Evolutionary conservation across 2,888 invertebrate genomes (phyloP).

Genomic region (Cyclophora albipunctata): DNA sequence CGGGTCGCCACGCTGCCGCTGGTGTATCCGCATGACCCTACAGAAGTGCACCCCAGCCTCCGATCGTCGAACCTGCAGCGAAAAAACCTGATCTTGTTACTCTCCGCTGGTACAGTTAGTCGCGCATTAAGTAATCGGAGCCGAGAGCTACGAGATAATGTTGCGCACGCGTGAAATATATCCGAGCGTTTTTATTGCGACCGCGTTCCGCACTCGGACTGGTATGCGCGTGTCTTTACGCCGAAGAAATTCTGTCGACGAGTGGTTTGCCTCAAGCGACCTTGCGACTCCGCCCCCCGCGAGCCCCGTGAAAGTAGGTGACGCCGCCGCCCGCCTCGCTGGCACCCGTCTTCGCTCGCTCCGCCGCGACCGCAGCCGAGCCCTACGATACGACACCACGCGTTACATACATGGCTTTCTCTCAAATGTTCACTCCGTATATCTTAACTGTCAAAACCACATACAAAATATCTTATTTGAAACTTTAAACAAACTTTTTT

Average conservation of each 20-base stretch:
- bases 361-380: conserved; percentile 23
- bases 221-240: conserved; percentile 61
- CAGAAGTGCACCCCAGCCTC: conserved; percentile 44
- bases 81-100: conserved; percentile 70
- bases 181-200: conserved; percentile 69
- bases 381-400: conserved; percentile 35
- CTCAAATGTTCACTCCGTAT: conserved; percentile 31
- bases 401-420: conserved; percentile 54
- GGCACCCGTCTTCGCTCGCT: conserved; percentile 40
- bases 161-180: conserved; percentile 75
- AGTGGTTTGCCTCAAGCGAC: conserved; percentile 74
- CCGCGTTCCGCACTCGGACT: conserved; percentile 61
- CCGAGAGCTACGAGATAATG: conserved; percentile 69
- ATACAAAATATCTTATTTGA: too few species aligned
- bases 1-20: conserved; percentile 7
- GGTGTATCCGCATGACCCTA: conserved; percentile 18
- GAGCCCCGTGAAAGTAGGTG: conserved; percentile 61
- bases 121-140: conserved; percentile 71
- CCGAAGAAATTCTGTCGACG: conserved; percentile 67
- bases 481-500: too few species aligned
- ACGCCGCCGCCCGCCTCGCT: conserved; percentile 31
- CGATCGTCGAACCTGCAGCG: conserved; percentile 63
- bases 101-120: conserved; percentile 67
- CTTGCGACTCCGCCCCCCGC: conserved; percentile 47
- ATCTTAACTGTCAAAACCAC: too few species aligned